Base-by-base conservation (phyloP, 2,797 vertebrate species). In the Coendou prehensilis region DNA sequence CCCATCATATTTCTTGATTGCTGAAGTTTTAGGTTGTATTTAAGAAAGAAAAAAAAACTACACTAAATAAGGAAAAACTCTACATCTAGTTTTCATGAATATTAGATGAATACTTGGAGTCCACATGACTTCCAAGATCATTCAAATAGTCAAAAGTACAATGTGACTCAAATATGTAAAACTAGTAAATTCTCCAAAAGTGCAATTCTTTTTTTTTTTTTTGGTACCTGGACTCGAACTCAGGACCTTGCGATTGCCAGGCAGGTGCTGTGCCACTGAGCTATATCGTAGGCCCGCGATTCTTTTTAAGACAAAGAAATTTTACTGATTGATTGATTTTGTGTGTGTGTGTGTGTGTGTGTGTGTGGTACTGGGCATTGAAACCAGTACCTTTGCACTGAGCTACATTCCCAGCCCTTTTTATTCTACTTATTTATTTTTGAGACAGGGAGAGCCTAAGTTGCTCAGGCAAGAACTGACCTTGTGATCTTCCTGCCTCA, bases 41-140 rank as follows among this genome's bases (percentile, higher is more conserved):
- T 52, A 85, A 63, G 84, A 94, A 80, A 63, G 37, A n/a, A n/a
- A 82, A 92, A 92, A 6, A 73, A 84, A 69, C 90, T 17, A 91
- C 78, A 89, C 52, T 69, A 95, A 95, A 93, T 86, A 76, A 80
- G 92, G 90, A 87, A 92, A 92, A 89, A 75, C 5, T 73, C 28
- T 9, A 56, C 45, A 79, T 75, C 84, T 89, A 91, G 57, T 93
- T 87, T 93, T 86, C 93, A 86, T 83, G 56, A 69, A 69, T 37
- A 90, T 69, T 75, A 57, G 45, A 80, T 95, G 87, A 78, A 41
- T 71, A 89, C 87, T 80, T 92, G 87, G 11, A 91, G 13, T 85
- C 45, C 45, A 61, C 1, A 10, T 18, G 37, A 92, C 30, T 69
- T 23, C 15, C 17, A 3, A 92, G 88, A 50, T 79, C 15, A 67